These are phyloP conservation scores for Cheiracanthium punctorium DNA, from an alignment of 2,888 invertebrate species.

Conservation along the genomic window DNA sequence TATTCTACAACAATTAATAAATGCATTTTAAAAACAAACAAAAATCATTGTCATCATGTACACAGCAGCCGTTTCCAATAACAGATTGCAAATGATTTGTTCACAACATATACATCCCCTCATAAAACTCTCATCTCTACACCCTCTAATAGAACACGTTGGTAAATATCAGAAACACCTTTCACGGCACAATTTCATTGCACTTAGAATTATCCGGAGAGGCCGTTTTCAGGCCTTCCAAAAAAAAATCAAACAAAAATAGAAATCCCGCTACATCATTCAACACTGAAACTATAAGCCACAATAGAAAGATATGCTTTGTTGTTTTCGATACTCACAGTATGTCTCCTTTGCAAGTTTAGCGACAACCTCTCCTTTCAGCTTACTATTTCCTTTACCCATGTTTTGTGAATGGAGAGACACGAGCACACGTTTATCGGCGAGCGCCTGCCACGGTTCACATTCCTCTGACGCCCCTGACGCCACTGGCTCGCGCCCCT, in stretches of 20 bases:
- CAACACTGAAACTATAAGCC: background rate
- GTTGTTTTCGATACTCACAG: constrained; percentile 82
- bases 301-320: background rate
- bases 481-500: constrained; percentile 20
- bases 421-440: constrained; percentile 31
- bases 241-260: background rate
- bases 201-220: background rate
- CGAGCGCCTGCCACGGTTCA: constrained; percentile 49
- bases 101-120: no score
- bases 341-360: constrained; percentile 93
- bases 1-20: no score
- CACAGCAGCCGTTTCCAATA: no score
- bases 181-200: background rate
- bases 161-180: background rate
- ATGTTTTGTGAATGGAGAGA: constrained; percentile 78
- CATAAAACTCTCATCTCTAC: no score
- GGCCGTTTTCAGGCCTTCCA: background rate
- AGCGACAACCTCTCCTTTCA: constrained; percentile 96
- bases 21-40: no score
- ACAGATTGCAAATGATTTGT: no score
- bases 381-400: constrained; percentile 97
- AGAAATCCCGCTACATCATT: background rate
- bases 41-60: no score
- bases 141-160: no score
- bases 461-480: constrained; percentile 55